Percentiles rank a stretch among this genome's conserved stretches.
These are phyloP conservation scores for Drosophila ogumai DNA, from an alignment of 1,140 invertebrate species.

Conservation along the genomic window DNA sequence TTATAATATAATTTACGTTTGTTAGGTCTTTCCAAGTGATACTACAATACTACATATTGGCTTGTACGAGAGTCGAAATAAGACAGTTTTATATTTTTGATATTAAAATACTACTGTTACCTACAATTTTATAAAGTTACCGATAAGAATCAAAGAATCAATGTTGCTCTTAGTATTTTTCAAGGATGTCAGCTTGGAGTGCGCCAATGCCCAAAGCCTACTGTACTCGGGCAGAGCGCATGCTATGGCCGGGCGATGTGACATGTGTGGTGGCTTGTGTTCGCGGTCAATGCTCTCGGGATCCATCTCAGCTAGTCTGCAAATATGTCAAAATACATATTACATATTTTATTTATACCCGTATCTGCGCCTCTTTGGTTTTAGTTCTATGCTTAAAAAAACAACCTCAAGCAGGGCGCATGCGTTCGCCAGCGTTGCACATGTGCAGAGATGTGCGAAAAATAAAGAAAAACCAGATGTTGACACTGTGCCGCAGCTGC, in stretches of 20 bases:
- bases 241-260: conserved; percentile 36
- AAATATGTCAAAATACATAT: conserved; percentile 67
- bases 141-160: background rate
- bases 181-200: conserved; percentile 1
- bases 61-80: background rate
- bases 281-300: conserved; percentile 59
- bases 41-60: background rate
- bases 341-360: conserved; percentile 62
- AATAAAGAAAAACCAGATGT: conserved; percentile 64
- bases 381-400: conserved; percentile 67
- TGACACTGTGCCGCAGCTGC: conserved; percentile 51
- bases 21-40: conserved; percentile 13
- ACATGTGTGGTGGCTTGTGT: conserved; percentile 48
- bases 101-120: conserved; percentile 23
- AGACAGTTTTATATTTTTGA: conserved; percentile 39
- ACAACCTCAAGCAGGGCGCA: conserved; percentile 53
- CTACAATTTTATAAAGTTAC: background rate
- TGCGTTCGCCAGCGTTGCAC: conserved; percentile 57
- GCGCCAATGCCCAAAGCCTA: conserved; percentile 34
- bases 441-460: conserved; percentile 68
- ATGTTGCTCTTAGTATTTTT: background rate
- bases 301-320: conserved; percentile 30
- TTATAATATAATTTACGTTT: background rate
- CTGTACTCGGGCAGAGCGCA: conserved; percentile 42
- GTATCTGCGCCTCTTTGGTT: conserved; percentile 39